Percentiles rank a stretch among this genome's conserved stretches.
Conservation (phyloP, 2,888 invertebrate species). For the Tanytarsus gracilentus region DNA sequence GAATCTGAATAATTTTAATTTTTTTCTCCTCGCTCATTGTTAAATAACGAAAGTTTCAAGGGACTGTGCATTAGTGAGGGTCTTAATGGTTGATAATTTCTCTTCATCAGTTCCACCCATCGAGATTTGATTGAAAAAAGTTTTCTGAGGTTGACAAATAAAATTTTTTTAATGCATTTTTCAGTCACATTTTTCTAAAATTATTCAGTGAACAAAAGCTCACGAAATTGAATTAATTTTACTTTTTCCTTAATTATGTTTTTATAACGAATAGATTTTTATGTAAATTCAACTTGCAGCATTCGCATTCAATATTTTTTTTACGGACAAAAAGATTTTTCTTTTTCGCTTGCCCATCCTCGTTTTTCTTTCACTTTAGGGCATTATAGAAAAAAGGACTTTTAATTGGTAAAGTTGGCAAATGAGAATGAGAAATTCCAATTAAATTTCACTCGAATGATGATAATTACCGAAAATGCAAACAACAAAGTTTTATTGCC, state of each 20-base stretch:
- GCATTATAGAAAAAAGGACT: constrained; percentile 8
- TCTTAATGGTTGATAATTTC: neutral
- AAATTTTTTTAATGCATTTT: neutral
- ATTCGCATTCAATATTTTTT: constrained; percentile 25
- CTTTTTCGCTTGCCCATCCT: neutral
- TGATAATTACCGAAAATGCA: constrained; percentile 10
- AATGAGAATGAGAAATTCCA: too few species aligned
- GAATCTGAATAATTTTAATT: constrained; percentile 11
- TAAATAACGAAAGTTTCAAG: constrained; percentile 12
- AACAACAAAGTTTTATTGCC: constrained; percentile 10
- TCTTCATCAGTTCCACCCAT: constrained; percentile 11
- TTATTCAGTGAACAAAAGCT: neutral
- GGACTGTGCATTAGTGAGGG: constrained; percentile 18
- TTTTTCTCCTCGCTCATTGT: neutral
- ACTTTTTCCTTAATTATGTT: constrained; percentile 25
- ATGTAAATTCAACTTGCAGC: constrained; percentile 16
- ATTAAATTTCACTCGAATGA: constrained; percentile 25
- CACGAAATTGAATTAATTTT: constrained; percentile 25
- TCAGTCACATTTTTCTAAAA: neutral
- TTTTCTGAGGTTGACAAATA: constrained; percentile 4
- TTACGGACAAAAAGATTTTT: constrained; percentile 24
- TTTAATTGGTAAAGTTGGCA: constrained; percentile 27
- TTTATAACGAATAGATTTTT: constrained; percentile 28
- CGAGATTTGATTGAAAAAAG: neutral
- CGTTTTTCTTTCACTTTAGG: neutral